Evolutionary conservation across 2,888 invertebrate genomes (phyloP).

Genomic region (Acronicta psi): DNA sequence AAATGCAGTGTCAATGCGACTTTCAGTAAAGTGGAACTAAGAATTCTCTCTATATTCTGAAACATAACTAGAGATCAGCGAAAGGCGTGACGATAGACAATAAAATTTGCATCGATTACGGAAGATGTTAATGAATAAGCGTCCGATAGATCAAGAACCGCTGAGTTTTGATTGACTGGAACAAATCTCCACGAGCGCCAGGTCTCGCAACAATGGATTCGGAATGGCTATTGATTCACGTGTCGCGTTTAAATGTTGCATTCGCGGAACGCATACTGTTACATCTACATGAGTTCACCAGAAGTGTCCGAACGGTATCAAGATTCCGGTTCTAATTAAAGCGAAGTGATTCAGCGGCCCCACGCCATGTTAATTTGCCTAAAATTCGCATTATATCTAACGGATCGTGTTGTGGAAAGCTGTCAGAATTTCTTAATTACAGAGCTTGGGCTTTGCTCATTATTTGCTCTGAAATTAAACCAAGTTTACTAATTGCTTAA

Average conservation of each 20-base stretch:
- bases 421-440: slow-evolving; percentile 61
- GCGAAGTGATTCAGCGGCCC: slow-evolving; percentile 76
- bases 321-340: slow-evolving; percentile 84
- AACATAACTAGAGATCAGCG: slow-evolving; percentile 62
- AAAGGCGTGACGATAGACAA: slow-evolving; percentile 64
- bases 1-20: slow-evolving; percentile 18
- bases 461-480: slow-evolving; percentile 56
- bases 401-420: slow-evolving; percentile 65
- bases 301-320: slow-evolving; percentile 77
- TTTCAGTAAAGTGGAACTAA: slow-evolving; percentile 30
- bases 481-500: slow-evolving; percentile 39
- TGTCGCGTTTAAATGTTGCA: slow-evolving; percentile 69
- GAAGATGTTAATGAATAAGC: slow-evolving; percentile 58
- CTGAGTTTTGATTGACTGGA: slow-evolving; percentile 42
- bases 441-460: slow-evolving; percentile 44
- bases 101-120: slow-evolving; percentile 69
- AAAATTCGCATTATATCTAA: slow-evolving; percentile 77
- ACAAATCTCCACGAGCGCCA: slow-evolving; percentile 44
- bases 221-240: slow-evolving; percentile 67
- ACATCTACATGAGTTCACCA: slow-evolving; percentile 66
- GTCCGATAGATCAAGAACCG: slow-evolving; percentile 55
- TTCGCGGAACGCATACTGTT: slow-evolving; percentile 80
- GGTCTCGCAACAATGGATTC: slow-evolving; percentile 58
- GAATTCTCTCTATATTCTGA: slow-evolving; percentile 48
- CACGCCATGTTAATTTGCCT: slow-evolving; percentile 76